phyloP scores from a whole-genome alignment of 2,113 vertebrate genomes.

The Lophotis ruficrista region DNA sequence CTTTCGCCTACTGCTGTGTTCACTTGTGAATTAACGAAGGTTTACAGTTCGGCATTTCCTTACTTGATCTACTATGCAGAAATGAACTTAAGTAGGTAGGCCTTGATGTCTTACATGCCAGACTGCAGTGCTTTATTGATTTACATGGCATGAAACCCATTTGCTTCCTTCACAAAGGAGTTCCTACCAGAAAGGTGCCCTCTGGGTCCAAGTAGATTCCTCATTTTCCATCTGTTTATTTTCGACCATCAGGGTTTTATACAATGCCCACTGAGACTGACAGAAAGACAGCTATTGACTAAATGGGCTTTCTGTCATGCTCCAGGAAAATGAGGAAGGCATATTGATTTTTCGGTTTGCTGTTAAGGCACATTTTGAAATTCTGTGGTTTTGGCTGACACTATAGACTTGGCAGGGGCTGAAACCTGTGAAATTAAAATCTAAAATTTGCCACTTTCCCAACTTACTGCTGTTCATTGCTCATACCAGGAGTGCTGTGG shows the following conservation, averaged over 20 bases:
- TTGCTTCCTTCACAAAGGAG: background rate
- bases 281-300: background rate
- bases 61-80: background rate
- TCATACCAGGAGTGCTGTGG: background rate
- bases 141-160: background rate
- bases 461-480: background rate
- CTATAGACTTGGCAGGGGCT: background rate
- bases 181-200: background rate
- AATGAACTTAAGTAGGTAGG: background rate
- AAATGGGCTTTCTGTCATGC: background rate
- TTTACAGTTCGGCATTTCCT: background rate
- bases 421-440: conserved; percentile 31
- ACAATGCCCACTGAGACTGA: background rate
- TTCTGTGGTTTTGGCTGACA: conserved; percentile 25
- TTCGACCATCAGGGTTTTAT: background rate
- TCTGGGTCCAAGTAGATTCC: background rate
- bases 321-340: conserved; percentile 30
- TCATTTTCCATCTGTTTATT: background rate
- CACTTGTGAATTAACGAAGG: background rate
- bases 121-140: background rate
- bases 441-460: conserved; percentile 1
- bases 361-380: conserved; percentile 33
- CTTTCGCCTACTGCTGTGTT: background rate
- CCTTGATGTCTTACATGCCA: background rate
- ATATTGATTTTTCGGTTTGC: conserved; percentile 21